phyloP scores from a whole-genome alignment of 1,140 invertebrate species.

The Megalonaias nervosa region DNA sequence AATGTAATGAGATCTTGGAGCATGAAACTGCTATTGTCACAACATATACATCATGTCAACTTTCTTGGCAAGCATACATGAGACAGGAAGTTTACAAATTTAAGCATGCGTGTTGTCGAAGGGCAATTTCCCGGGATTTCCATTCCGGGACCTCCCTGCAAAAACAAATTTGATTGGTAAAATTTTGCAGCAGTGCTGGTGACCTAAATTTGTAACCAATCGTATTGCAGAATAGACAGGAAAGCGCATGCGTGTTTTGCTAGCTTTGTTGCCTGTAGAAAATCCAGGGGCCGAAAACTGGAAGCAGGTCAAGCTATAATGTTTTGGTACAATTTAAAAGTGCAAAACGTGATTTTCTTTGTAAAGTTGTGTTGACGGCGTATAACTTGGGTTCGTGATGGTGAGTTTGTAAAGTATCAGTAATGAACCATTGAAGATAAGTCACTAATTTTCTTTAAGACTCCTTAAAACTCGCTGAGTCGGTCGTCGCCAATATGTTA shows the following conservation, averaged over 20 bases:
- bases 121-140: conserved; percentile 9
- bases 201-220: conserved; percentile 38
- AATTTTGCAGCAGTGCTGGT: conserved; percentile 19
- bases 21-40: no score
- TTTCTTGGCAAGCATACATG: conserved; percentile 1
- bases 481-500: no score
- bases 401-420: no score
- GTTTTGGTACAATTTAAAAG: conserved; percentile 29
- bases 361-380: neutral
- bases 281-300: conserved; percentile 49
- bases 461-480: no score
- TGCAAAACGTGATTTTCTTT: neutral
- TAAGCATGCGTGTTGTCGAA: conserved; percentile 26
- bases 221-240: neutral
- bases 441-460: no score
- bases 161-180: conserved; percentile 36
- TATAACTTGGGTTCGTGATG: no score
- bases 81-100: conserved; percentile 50
- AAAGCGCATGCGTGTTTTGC: conserved; percentile 41
- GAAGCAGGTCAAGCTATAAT: conserved; percentile 34
- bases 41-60: neutral
- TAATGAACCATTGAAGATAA: no score
- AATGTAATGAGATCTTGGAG: no score
- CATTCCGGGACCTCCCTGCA: conserved; percentile 28
- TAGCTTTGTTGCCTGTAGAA: conserved; percentile 44